Evolutionary conservation across 2,888 invertebrate species (phyloP).

Genomic region (Xestia sexstrigata): DNA sequence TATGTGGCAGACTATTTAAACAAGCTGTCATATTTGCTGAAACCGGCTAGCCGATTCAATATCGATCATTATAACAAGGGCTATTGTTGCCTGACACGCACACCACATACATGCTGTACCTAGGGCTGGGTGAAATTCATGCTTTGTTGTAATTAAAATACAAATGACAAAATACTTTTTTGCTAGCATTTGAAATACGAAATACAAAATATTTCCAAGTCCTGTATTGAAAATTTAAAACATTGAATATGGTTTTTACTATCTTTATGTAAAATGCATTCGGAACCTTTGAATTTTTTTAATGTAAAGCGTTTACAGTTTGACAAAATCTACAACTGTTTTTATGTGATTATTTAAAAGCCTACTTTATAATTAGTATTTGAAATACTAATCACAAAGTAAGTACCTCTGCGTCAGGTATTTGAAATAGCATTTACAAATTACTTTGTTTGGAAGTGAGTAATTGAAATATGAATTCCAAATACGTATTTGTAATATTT

Average conservation of each 20-base stretch:
- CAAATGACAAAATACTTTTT: background rate
- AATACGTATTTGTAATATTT: background rate
- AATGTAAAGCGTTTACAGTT: background rate
- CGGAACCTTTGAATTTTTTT: background rate
- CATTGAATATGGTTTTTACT: background rate
- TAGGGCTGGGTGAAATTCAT: background rate
- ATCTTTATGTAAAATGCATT: background rate
- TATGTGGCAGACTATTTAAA: conserved; percentile 40
- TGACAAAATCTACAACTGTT: background rate
- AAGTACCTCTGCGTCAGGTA: background rate
- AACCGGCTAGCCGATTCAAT: conserved; percentile 25
- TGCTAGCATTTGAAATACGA: background rate
- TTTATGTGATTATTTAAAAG: too few relatives aligned
- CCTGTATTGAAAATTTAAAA: background rate
- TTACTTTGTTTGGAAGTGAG: background rate
- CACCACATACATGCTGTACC: background rate
- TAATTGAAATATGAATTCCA: background rate
- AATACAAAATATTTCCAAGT: background rate
- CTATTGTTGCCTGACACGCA: conserved; percentile 49
- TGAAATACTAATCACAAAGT: background rate
- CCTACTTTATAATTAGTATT: too few relatives aligned
- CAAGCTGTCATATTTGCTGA: conserved; percentile 46
- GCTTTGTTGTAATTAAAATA: background rate
- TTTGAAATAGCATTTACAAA: background rate
- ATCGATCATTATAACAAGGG: conserved; percentile 52